phyloP scores from a whole-genome alignment of 2,888 invertebrate species.

The Diaphora mendica region DNA sequence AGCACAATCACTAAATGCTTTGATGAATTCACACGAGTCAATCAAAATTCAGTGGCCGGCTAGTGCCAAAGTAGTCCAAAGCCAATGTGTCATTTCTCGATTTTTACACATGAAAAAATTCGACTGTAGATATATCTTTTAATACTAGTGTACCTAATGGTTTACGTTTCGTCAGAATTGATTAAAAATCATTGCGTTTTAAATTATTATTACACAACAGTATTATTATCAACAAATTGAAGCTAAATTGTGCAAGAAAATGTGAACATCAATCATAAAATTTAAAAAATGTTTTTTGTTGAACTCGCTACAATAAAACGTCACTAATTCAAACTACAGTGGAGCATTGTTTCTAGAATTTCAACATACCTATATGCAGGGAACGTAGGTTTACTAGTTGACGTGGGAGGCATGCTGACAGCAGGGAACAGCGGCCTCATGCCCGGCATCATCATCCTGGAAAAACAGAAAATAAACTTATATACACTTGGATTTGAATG shows the following conservation, averaged over 20 bases:
- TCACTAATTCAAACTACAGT: slow-evolving; percentile 1
- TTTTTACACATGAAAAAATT: not conserved
- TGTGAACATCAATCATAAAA: not conserved
- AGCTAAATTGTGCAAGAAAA: slow-evolving; percentile 5
- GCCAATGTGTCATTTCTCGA: not conserved
- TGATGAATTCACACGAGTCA: not conserved
- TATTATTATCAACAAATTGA: not conserved
- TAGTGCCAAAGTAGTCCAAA: not conserved
- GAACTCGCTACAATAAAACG: not conserved
- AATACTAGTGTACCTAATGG: not conserved
- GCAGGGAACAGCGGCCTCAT: slow-evolving; percentile 94
- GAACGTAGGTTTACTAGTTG: slow-evolving; percentile 91
- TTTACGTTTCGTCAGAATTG: not conserved
- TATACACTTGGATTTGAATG: not conserved
- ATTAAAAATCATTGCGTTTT: not conserved
- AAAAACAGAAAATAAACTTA: slow-evolving; percentile 35
- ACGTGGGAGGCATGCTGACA: slow-evolving; percentile 88
- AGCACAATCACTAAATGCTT: not conserved
- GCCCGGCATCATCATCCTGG: slow-evolving; percentile 84
- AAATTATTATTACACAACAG: not conserved
- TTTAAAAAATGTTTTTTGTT: not conserved
- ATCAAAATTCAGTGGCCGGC: not conserved
- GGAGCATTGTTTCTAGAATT: no score
- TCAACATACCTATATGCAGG: slow-evolving; percentile 90
- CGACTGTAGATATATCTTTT: not conserved